These are phyloP conservation scores for Volucella inflata DNA, from an alignment of 2,888 invertebrate genomes.

Conservation along the genomic window DNA sequence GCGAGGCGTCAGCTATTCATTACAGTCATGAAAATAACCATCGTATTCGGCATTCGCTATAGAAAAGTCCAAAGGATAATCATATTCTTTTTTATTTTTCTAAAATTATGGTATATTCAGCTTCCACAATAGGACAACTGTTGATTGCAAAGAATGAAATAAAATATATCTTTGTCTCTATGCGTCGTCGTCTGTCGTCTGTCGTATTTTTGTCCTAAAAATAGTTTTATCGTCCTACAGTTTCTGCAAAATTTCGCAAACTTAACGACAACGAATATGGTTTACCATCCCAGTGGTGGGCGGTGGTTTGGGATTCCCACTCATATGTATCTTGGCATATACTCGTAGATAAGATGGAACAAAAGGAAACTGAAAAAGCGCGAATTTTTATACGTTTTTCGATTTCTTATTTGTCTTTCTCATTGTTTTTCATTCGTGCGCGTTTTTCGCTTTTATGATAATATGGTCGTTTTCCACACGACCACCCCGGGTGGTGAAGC, in stretches of 20 bases:
- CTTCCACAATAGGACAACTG: slow-evolving; percentile 21
- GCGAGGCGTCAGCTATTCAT: too few species aligned
- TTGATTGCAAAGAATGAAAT: slow-evolving; percentile 3
- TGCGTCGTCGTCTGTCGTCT: neutral
- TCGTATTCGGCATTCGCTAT: too few species aligned
- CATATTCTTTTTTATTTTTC: neutral
- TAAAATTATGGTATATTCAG: neutral
- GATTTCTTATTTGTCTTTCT: neutral
- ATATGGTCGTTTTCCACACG: slow-evolving; percentile 38
- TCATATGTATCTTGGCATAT: too few species aligned
- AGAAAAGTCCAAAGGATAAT: neutral
- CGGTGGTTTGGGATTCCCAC: too few species aligned
- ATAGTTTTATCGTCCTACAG: slow-evolving; percentile 34
- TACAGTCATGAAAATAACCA: too few species aligned
- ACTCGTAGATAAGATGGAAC: neutral
- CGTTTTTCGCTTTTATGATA: slow-evolving; percentile 32
- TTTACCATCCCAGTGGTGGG: neutral
- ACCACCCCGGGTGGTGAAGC: slow-evolving; percentile 12
- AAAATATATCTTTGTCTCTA: neutral
- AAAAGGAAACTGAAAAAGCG: slow-evolving; percentile 17
- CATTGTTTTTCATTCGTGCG: slow-evolving; percentile 13
- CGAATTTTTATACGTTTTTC: neutral
- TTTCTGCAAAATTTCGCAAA: slow-evolving; percentile 7
- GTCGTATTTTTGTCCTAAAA: slow-evolving; percentile 1
- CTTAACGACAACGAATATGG: neutral